phyloP scores from a whole-genome alignment of 2,113 vertebrate species.

The Corvus moneduloides region DNA sequence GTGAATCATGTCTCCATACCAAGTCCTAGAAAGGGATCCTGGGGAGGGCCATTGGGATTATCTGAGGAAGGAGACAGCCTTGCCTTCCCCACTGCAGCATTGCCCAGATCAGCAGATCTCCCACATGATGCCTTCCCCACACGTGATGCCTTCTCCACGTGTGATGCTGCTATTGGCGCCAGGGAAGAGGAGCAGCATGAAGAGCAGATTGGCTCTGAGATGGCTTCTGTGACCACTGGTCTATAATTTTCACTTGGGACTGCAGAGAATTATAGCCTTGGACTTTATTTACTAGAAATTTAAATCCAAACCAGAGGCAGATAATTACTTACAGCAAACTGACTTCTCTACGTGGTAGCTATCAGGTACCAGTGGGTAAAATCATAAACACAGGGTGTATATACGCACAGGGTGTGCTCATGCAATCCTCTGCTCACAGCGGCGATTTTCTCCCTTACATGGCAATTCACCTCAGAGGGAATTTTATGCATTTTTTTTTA shows the following conservation, averaged over 20 bases:
- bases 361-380: background rate
- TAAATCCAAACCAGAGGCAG: background rate
- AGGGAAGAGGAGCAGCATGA: background rate
- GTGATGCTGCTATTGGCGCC: background rate
- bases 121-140: background rate
- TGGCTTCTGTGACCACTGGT: background rate
- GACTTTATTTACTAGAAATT: slow-evolving; percentile 3
- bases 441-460: background rate
- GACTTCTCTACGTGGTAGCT: background rate
- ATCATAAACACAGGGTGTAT: background rate
- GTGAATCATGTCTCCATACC: background rate
- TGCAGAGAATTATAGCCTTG: slow-evolving; percentile 9
- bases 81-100: background rate
- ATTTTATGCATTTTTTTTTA: background rate
- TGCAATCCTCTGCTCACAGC: background rate
- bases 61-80: background rate
- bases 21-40: background rate
- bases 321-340: background rate
- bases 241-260: slow-evolving; percentile 19
- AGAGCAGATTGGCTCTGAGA: background rate
- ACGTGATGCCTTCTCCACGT: accelerated
- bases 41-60: background rate
- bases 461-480: background rate
- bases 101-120: background rate
- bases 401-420: background rate